Evolutionary conservation across 2,113 vertebrate genomes (phyloP), one percentile per base, ranked within the genome.

Genomic region (Cyanoramphus novaezelandiae): DNA sequence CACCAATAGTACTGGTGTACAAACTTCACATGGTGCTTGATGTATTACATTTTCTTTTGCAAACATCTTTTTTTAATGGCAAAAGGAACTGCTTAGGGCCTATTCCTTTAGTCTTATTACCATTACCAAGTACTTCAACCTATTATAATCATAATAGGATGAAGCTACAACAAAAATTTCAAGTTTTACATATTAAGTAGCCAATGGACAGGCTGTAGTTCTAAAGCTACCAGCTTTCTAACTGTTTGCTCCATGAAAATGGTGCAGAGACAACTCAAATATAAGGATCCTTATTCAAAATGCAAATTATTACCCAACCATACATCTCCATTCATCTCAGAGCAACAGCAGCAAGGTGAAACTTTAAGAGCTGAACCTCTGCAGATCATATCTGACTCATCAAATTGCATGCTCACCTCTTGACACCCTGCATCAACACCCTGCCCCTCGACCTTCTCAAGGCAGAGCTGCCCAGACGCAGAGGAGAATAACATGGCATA

Each of bases 121-220:
- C 49, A 70, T 28, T 44, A 46, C 12, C 21, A 49, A 46, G 24
- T n/a, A 53, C 27, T 78, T 2, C 19, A 31, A 72, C 10, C 5
- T 4, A 20, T 24, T 20, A 53, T 3, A 70, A 44, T 3, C 25
- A 50, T 0, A 52, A 17, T 0, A 81, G 37, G 8, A 63, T 57
- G 17, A 46, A 83, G 31, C 31, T 29, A 28, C 14, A 27, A 28
- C 68, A 60, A 37, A 62, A 4, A 17, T 4, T 5, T 8, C 17
- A n/a, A 19, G 16, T 24, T 67, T 5, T 31, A 27, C 24, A 15
- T 27, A 10, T 25, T 7, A 62, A 57, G 13, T 33, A 80, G 25
- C 13, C 28, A 70, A 24, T 11, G 24, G 15, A 53, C 31, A 63
- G 37, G 53, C 15, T 23, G 13, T 4, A 47, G 35, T 60, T 80